Percentiles rank a stretch among this genome's conserved stretches.
Conservation (phyloP, 2,797 vertebrate species). For the Coracias cyanogaster region DNA sequence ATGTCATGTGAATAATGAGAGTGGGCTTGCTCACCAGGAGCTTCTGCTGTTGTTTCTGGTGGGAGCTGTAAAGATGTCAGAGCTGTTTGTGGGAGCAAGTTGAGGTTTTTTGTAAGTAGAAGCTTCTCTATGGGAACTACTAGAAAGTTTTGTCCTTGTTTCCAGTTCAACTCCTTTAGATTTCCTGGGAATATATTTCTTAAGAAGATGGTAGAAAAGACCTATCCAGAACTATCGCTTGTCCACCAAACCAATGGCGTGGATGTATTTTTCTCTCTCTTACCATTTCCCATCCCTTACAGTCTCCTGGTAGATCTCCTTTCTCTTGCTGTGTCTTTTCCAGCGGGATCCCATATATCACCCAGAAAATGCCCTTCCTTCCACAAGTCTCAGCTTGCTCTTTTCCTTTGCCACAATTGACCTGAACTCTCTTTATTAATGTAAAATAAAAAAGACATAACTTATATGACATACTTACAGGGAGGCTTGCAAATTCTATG, state of each 20-base stretch:
- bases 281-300: background rate
- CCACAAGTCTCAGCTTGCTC: background rate
- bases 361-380: background rate
- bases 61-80: background rate
- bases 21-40: background rate
- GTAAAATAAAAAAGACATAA: background rate
- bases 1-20: background rate
- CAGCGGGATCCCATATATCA: background rate
- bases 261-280: background rate
- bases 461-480: background rate
- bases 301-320: background rate
- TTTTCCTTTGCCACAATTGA: background rate
- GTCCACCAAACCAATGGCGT: background rate
- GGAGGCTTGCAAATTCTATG: conserved; percentile 10
- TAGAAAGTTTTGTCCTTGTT: background rate
- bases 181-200: background rate
- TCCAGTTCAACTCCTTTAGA: background rate
- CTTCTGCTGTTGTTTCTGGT: background rate
- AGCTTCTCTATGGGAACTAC: background rate
- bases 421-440: background rate
- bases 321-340: background rate
- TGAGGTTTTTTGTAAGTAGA: background rate
- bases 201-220: background rate
- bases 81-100: background rate
- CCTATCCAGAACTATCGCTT: background rate